phyloP scores from a whole-genome alignment of 2,888 invertebrate genomes.

The Hirtodrosophila cameraria region DNA sequence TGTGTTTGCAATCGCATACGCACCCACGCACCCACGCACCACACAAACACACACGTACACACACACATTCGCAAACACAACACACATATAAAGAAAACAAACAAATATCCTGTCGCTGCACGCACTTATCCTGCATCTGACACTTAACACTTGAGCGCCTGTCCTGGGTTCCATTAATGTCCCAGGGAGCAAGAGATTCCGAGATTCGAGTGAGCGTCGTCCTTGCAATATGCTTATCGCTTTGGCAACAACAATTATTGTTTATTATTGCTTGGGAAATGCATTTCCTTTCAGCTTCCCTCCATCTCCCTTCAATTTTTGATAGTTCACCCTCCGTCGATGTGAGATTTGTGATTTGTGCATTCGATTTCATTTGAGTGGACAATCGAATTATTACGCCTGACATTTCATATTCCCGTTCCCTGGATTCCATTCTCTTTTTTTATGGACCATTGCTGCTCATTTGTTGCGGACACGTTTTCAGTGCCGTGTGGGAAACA shows the following conservation, averaged over 20 bases:
- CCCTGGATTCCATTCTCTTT: constrained; percentile 23
- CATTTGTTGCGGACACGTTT: constrained; percentile 79
- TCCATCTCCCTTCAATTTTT: background rate
- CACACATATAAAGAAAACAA: constrained; percentile 51
- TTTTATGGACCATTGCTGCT: constrained; percentile 65
- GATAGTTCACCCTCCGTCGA: constrained; percentile 30
- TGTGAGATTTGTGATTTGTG: constrained; percentile 54
- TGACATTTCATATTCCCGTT: constrained; percentile 39
- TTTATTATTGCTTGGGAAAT: constrained; percentile 75
- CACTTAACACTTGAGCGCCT: constrained; percentile 74
- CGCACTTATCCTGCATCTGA: constrained; percentile 78
- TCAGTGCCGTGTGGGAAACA: constrained; percentile 57
- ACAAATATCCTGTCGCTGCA: constrained; percentile 69
- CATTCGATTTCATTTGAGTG: constrained; percentile 78
- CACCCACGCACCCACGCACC: background rate
- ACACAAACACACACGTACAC: constrained; percentile 5
- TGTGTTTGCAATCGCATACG: constrained; percentile 60
- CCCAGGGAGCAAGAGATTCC: background rate
- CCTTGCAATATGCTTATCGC: constrained; percentile 69
- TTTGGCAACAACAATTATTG: constrained; percentile 67
- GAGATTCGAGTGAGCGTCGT: constrained; percentile 1
- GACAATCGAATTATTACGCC: constrained; percentile 74
- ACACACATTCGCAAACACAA: constrained; percentile 16
- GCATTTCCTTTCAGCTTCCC: constrained; percentile 38
- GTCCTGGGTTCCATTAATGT: constrained; percentile 42